These are phyloP conservation scores for Cydia fagiglandana DNA, from an alignment of 1,140 invertebrate species.

Conservation along the genomic window DNA sequence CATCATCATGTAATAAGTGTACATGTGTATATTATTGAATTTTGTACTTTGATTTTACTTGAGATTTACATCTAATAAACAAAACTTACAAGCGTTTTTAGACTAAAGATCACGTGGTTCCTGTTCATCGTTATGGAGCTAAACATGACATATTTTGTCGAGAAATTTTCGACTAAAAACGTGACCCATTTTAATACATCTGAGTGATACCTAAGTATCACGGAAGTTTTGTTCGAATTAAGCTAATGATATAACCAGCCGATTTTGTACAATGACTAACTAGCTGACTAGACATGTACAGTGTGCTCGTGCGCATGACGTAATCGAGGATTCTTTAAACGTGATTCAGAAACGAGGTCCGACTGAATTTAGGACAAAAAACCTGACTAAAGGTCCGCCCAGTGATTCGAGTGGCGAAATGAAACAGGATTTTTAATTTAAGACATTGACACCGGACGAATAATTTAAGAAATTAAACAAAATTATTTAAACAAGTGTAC, in stretches of 20 bases:
- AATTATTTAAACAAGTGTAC: not conserved
- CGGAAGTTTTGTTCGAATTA: not conserved
- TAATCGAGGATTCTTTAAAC: slow-evolving; percentile 31
- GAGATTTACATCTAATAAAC: not conserved
- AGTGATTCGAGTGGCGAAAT: slow-evolving; percentile 13
- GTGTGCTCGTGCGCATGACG: slow-evolving; percentile 1
- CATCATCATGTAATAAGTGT: no score
- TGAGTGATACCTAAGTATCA: no score
- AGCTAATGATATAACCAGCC: slow-evolving; percentile 25
- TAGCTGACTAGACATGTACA: slow-evolving; percentile 25
- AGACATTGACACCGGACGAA: not conserved
- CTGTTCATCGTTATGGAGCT: no score
- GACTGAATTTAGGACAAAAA: slow-evolving; percentile 30
- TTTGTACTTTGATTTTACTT: no score
- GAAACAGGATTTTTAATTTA: not conserved
- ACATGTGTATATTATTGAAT: no score
- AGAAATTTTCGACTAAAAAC: no score
- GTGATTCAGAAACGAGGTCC: slow-evolving; percentile 26
- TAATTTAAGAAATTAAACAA: not conserved
- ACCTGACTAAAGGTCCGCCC: slow-evolving; percentile 24
- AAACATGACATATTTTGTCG: no score
- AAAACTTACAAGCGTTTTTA: not conserved
- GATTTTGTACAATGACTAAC: slow-evolving; percentile 12
- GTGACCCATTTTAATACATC: no score
- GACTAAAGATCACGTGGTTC: no score